Base-by-base conservation (phyloP, 2,888 invertebrate species). In the Stenichneumon culpator region DNA sequence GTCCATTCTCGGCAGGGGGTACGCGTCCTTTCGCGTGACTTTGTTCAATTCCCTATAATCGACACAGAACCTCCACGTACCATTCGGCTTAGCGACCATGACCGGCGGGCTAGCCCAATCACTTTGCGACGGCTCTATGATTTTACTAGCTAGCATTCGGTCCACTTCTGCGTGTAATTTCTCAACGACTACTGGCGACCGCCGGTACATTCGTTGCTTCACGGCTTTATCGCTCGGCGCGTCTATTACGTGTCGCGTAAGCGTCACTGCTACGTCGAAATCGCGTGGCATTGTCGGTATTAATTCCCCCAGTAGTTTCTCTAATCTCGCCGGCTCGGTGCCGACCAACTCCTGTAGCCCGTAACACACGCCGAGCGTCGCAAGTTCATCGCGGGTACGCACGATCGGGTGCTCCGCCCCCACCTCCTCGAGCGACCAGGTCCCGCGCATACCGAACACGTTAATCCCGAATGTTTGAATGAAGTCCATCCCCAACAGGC, bases 111-210 rank as follows among this genome's bases (percentile, higher is more conserved):
- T 81, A 0, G 83, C 77, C 87, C 87, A 87, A 22, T 79, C 75
- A 22, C 87, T 86, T 5, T 68, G 69, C 4, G 86, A 86, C 0
- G 80, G 84, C 25, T 88, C 87, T 6, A 87, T 79, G 1, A 88
- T 69, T 14, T 78, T 79, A 1, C n/a, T 54, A 1, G 7, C 25
- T 25, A 86, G 32, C 83, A 87, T 78, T 11, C 81, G 60, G 6
- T 87, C 78, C 2, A 87, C 70, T 25, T 83, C 85, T 1, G 6
- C 54, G 39, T 87, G 44, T 6, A 78, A 54, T 1, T 50, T 39
- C 11, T 77, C 52, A 19, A 83, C 78, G 0, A 83, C 77, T 3
- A 63, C 60, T 1, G 84, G 82, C 5, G 74, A 75, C 4, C 65
- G 44, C 1, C 39, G 75, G 39, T 85, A 83, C 52, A 67, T 79